Base-by-base conservation (phyloP, 2,797 vertebrate genomes). In the Poecile montanus region DNA sequence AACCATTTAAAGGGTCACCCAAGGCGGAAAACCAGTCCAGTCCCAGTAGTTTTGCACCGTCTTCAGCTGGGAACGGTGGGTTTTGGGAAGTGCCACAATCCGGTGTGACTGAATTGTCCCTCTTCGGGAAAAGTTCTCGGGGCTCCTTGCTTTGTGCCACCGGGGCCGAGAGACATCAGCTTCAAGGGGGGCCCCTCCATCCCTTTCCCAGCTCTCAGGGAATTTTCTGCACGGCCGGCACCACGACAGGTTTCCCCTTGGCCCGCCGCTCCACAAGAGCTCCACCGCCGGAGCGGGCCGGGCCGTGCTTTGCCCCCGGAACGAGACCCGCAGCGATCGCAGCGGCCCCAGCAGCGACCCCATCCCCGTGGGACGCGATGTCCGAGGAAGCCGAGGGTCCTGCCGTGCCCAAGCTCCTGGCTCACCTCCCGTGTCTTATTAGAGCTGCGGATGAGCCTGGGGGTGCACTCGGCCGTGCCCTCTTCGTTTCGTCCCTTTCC, bases 201-300 rank as follows among this genome's bases (percentile, higher is more conserved):
- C 26, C 23, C 8, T 13, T 68, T 56, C 61, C 13, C 13, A 22
- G 6, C 13, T 14, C 29, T n/a, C n/a, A 20, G 25, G 32, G 36
- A 25, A 32, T 57, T 94, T 44, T 57, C 36, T 16, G 17, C 21
- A 4, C 1, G 30, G 11, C 40, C 14, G 1, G 23, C 13, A 84
- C 15, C 15, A 9, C 5, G 3, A 15, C 47, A 26, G 30, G 10
- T 19, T 57, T 12, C 9, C 25, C 16, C 2, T 6, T 27, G 20
- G 11, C 10, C n/a, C 19, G 7, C 16, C 6, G 16, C 45, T 61
- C 36, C 36, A 4, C 21, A 38, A 4, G 20, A 44, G 16, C 44
- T 77, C 36, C 15, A 6, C 36, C 1, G 2, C 18, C 7, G 16
- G 21, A 38, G 12, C 1, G 13, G 18, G 4, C 36, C 13, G 47